Conservation (phyloP, 1,140 invertebrate genomes). For the Achatina immaculata region DNA sequence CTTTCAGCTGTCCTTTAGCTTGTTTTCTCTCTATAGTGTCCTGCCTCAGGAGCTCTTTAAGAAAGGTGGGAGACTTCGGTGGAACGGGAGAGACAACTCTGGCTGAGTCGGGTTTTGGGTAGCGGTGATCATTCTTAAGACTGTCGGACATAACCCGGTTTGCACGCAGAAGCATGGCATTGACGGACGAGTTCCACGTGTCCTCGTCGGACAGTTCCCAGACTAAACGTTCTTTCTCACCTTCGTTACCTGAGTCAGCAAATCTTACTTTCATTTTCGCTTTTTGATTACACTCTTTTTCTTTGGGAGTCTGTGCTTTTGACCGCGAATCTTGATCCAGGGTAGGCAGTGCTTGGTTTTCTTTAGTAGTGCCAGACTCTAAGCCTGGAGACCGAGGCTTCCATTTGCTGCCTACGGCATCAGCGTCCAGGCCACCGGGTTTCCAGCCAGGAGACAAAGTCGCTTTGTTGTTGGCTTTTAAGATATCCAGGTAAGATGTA, state of each 20-base stretch:
- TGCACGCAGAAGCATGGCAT: constrained; percentile 13
- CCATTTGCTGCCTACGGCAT: no score
- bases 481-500: not conserved
- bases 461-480: not conserved
- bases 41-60: constrained; percentile 14
- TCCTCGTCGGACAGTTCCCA: constrained; percentile 9
- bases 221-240: no score
- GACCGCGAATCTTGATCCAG: not conserved
- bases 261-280: not conserved
- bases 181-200: constrained; percentile 7
- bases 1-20: not conserved
- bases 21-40: not conserved
- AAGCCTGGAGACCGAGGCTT: no score
- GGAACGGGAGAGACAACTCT: not conserved
- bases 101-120: constrained; percentile 10
- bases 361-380: no score
- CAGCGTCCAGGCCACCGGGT: no score
- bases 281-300: not conserved
- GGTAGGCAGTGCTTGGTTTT: no score
- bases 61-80: constrained; percentile 5
- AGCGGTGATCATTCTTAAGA: not conserved
- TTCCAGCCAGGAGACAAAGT: no score
- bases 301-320: not conserved
- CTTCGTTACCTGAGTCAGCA: not conserved
- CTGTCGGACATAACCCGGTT: not conserved